These are phyloP conservation scores for Octodon degus DNA, from an alignment of 2,113 vertebrate species.

Conservation along the genomic window DNA sequence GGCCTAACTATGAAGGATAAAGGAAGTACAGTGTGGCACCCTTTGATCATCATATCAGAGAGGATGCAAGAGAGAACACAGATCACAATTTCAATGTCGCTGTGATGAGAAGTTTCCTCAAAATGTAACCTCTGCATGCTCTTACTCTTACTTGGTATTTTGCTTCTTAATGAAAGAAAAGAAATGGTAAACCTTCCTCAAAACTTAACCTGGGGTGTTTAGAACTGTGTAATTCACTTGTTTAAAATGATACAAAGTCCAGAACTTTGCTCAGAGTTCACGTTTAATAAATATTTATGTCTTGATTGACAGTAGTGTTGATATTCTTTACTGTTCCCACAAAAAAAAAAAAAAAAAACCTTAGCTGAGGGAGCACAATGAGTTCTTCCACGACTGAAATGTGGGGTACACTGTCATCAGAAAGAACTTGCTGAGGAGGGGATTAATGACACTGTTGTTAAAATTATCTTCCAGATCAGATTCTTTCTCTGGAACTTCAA, in stretches of 20 bases:
- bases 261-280: constrained; percentile 10
- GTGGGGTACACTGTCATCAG: background rate
- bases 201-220: background rate
- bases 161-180: constrained; percentile 11
- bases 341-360: background rate
- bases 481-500: background rate
- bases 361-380: background rate
- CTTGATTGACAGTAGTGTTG: constrained; percentile 16
- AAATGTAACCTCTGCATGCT: background rate
- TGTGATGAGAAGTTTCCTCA: constrained; percentile 29
- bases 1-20: background rate
- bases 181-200: constrained; percentile 29
- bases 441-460: constrained; percentile 24
- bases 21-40: background rate
- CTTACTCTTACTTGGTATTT: background rate
- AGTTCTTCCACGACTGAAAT: background rate
- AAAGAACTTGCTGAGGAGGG: background rate
- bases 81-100: background rate
- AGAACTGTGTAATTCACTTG: background rate
- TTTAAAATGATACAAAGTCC: constrained; percentile 26
- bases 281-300: constrained; percentile 31
- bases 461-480: constrained; percentile 36
- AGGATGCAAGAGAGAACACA: background rate
- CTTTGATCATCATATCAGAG: background rate
- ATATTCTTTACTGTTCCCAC: background rate